phyloP scores from a whole-genome alignment of 1,140 invertebrate species.

The Thaumetopoea pityocampa region DNA sequence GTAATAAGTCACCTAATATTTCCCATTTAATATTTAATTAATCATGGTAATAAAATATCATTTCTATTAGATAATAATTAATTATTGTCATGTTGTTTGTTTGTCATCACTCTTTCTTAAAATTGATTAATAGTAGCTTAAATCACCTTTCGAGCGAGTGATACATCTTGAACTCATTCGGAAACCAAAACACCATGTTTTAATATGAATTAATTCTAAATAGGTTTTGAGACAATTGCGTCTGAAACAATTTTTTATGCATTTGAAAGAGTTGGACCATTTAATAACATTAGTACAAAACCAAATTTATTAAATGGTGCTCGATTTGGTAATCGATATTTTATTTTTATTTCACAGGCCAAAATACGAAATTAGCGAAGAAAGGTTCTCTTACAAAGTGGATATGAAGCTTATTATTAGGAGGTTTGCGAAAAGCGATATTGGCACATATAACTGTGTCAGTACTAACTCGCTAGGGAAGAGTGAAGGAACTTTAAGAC shows the following conservation, averaged over 20 bases:
- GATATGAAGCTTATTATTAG: constrained; percentile 87
- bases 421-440: constrained; percentile 83
- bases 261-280: no score
- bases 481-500: constrained; percentile 86
- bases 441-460: constrained; percentile 91
- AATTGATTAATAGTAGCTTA: no score
- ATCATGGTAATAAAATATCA: no score
- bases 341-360: constrained; percentile 22
- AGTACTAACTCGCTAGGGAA: constrained; percentile 90
- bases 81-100: no score
- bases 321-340: not conserved
- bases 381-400: constrained; percentile 84
- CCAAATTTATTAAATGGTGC: not conserved
- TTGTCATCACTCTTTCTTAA: no score
- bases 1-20: not conserved
- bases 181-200: no score
- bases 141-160: no score
- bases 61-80: no score
- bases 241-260: no score
- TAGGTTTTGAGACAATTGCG: no score
- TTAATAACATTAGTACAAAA: not conserved
- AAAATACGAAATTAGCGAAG: constrained; percentile 87
- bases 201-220: no score
- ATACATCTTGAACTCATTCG: no score
- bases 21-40: not conserved